Evolutionary conservation across 2,797 vertebrate genomes (phyloP), one percentile per base, ranked within the genome.

Genomic region (Lindbergichthys nudifrons): DNA sequence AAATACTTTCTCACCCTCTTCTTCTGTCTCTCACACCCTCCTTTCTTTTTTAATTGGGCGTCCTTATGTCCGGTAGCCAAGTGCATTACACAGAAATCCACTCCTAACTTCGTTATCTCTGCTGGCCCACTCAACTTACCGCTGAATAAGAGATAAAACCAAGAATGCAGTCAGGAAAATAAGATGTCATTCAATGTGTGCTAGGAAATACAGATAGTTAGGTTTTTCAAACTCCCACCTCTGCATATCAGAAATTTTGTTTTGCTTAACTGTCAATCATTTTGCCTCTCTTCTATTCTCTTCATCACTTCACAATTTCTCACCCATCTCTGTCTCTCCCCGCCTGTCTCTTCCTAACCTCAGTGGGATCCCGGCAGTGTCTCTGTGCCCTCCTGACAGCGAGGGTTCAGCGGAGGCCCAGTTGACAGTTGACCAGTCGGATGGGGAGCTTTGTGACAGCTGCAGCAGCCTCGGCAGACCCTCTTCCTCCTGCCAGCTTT

Each of bases 291-390:
- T 47, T 11, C 30, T 42, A 23, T 26, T 71, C 30, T 73, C 14
- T 46, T 42, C 21, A 18, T 2, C 19, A 45, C 67, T 30, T 10
- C 42, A 30, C 42, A 30, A 23, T 5, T 21, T 26, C 30, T 68
- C 45, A 18, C 21, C 61, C 41, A 7, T 57, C 50, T 10, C 45
- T 8, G 13, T 26, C 26, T 26, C 48, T 48, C 18, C 30, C 36
- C 10, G 57, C 30, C 65, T 21, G 23, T 73, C 21, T 51, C 32
- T 42, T 39, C 39, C 36, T 60, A 51, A 74, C 70, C 75, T 61
- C 89, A 95, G 94, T 63, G 92, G 89, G 57, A 94, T 95, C 84
- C 95, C 94, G 3, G 91, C 87, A 2, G 81, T 95, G 70, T 95
- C 94, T 53, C 88, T 95, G 81, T 94, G 92, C 81, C 93, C 94